Evolutionary conservation across 2,888 invertebrate genomes (phyloP), one percentile per base, ranked within the genome.

Genomic region (Limenitis camilla): DNA sequence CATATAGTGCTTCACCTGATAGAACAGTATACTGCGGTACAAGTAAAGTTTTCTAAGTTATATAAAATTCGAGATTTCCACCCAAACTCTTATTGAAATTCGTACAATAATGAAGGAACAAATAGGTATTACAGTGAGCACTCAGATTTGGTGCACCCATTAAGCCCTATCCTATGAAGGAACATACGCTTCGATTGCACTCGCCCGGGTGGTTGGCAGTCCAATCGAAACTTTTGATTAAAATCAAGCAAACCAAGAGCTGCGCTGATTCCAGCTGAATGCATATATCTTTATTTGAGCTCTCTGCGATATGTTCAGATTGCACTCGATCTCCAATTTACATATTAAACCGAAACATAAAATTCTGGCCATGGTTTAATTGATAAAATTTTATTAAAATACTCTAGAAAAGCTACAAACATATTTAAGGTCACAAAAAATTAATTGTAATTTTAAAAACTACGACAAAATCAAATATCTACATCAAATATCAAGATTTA

Each of bases 141-240:
- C 71, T 79, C 74, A 64, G 56, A 81, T 79, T 81, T 80, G 71
- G 69, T 69, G 71, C 71, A 73, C 64, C 70, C 71, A 78, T 82
- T 79, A 81, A 78, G 81, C 63, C 73, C 77, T 78, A 75, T 70
- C 67, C 65, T 61, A 56, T 58, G 63, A 57, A 58, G 63, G 68
- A 69, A 66, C 71, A 69, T 65, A 69, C 66, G 67, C 65, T 61
- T 59, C 70, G 68, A 72, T 71, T 77, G 79, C 76, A 74, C 76
- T 79, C 80, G 69, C 71, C 69, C 70, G 70, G 65, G 68, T 68
- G 71, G 74, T 68, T 74, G 75, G 80, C 78, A 76, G 77, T 76
- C 73, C 83, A 85, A 85, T 86, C 76, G 81, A 81, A 86, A 86
- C 80, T 86, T 86, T 87, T 85, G 86, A 86, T 86, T 87, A 86